Evolutionary conservation across 2,797 vertebrate species (phyloP), one percentile per base, ranked within the genome.

Genomic region (Acipenser oxyrinchus): DNA sequence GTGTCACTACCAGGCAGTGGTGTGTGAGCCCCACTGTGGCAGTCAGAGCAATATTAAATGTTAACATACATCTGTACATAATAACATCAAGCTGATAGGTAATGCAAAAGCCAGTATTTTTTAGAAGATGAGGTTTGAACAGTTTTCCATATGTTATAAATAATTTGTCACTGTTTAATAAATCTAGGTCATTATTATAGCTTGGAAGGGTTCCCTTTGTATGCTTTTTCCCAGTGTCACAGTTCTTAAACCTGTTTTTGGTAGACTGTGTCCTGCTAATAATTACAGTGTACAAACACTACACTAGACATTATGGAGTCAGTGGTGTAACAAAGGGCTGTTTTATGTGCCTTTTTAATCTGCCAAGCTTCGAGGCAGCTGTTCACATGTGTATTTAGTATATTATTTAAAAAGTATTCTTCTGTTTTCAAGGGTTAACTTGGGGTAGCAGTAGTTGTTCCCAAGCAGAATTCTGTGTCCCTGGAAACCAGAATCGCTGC

Each of bases 341-440:
- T n/a, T 6, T 62, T 62, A 62, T 62, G 60, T 62, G 18, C 48
- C 48, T 62, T 58, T 57, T 57, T 66, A 48, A 50, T 66, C 13
- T 66, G 65, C 55, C 55, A 66, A 50, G 65, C 57, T 66, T 23
- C 49, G 0, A 10, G 12, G 10, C 57, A 66, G 57, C 65, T 66
- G 64, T 50, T 60, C 8, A 53, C 8, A 11, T 12, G 48, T 11
- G n/a, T n/a, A n/a, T 49, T 49, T 6, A 51, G 60, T n/a, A 9
- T 50, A 37, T 10, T 6, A 49, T 51, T 51, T 18, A n/a, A n/a
- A 37, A 23, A 23, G n/a, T 48, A 18, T 13, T 18, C 2, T 10
- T 52, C 63, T 8, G n/a, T 5, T 12, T 23, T 15, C 13, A 66
- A 66, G 37, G 13, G 55, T 66, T 66, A 66, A 60, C 65, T 48